Evolutionary conservation across 2,797 vertebrate species (phyloP).

Genomic region (Melanotaenia maccullochi): DNA sequence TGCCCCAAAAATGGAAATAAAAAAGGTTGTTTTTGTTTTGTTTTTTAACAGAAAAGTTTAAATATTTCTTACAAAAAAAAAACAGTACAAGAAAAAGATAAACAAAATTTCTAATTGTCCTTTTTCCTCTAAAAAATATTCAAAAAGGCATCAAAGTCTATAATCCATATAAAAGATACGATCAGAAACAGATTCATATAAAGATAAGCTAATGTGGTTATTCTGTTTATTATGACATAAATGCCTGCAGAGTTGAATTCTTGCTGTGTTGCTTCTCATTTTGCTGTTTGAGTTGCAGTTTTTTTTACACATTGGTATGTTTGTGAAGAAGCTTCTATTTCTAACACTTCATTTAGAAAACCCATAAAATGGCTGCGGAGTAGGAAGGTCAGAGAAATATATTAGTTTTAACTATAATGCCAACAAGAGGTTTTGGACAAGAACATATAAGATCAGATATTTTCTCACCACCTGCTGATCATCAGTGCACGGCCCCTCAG

Average conservation of each 20-base stretch:
- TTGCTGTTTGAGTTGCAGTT: no score
- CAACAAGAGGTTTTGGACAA: neutral
- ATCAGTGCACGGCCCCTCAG: neutral
- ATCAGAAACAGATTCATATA: no score
- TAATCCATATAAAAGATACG: neutral
- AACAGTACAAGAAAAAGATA: neutral
- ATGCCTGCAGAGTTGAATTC: neutral
- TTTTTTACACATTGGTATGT: neutral
- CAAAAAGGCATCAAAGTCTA: neutral
- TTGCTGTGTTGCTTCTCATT: neutral
- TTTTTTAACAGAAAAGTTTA: neutral
- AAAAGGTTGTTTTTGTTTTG: neutral
- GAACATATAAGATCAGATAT: neutral
- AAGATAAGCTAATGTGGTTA: neutral
- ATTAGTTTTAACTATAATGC: neutral
- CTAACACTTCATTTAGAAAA: neutral
- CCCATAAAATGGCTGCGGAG: neutral
- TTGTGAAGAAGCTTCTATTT: neutral
- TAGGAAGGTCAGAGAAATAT: neutral
- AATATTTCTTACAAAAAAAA: neutral
- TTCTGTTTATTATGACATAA: neutral
- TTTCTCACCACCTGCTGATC: conserved; percentile 54
- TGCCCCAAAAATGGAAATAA: neutral
- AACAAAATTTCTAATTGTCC: no score
- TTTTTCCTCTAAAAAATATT: neutral